Base-by-base conservation (phyloP, 2,888 invertebrate genomes). In the Hyppa rectilinea region DNA sequence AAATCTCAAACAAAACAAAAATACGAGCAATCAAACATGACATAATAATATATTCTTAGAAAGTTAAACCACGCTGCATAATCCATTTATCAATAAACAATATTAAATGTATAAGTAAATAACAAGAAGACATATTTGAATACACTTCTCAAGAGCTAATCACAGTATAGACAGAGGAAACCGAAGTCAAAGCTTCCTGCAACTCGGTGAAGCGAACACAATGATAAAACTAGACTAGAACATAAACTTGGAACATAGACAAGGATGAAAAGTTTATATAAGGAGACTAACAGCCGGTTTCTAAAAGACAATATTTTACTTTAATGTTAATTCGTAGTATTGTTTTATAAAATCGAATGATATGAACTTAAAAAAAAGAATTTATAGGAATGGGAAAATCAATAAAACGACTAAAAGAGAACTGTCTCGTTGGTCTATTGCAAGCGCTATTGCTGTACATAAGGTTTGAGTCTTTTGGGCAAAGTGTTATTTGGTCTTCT, bases 181-280 rank as follows among this genome's bases (percentile, higher is more conserved):
- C 43, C 4, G 23, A 52, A 56, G 50, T 69, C 78, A 45, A 69
- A 23, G 50, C 77, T 77, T 50, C 77, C 49, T 69, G 23, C 2
- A 23, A 68, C 31, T 12, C 77, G 55, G 29, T 23, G 47, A 71
- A 68, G 43, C 23, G 31, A 68, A 76, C 43, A 50, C 56, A 38
- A 50, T n/a, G 72, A 68, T 68, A 50, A 31, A 56, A 26, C 26
- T 50, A 43, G 20, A 20, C 23, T 9, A 2, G 10, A 52, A 71
- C 43, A 71, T 59, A 26, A 38, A 40, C 49, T 67, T 14, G 0
- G n/a, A 1, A 47, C n/a, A 34, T 5, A 70, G 14, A 43, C 10
- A 52, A 34, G 2, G 31, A 34, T 1, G 20, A 17, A 12, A 23
- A 10, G n/a, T 4, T n/a, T 17, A 17, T 17, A 17, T n/a, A 29